Percentiles rank a stretch among this genome's conserved stretches.
These are phyloP conservation scores for Drosophila truncata DNA, from an alignment of 1,140 invertebrate species.

Conservation along the genomic window DNA sequence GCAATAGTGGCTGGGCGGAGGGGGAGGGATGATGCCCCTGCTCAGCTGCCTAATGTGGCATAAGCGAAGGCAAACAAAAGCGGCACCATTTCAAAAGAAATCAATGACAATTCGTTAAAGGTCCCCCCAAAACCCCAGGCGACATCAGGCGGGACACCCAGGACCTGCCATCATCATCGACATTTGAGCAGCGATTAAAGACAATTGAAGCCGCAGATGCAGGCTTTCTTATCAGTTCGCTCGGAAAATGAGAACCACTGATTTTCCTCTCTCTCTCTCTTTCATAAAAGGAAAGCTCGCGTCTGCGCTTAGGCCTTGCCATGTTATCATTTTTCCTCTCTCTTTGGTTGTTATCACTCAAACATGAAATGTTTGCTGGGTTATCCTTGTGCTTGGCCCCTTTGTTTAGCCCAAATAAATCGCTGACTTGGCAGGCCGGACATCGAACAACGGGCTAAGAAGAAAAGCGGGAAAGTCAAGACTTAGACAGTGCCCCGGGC, in stretches of 20 bases:
- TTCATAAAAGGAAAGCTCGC: slow-evolving; percentile 60
- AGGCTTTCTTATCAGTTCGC: slow-evolving; percentile 71
- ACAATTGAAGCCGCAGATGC: slow-evolving; percentile 59
- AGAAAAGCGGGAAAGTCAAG: slow-evolving; percentile 27
- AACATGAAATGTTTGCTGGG: slow-evolving; percentile 59
- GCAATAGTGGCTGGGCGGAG: slow-evolving; percentile 9
- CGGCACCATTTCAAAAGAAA: slow-evolving; percentile 64
- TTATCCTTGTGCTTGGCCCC: slow-evolving; percentile 19
- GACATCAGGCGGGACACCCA: slow-evolving; percentile 5
- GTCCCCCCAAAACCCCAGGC: slow-evolving; percentile 22
- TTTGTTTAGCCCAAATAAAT: slow-evolving; percentile 55
- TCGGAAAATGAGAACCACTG: slow-evolving; percentile 9
- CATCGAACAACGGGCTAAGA: slow-evolving; percentile 9
- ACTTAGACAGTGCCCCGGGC: slow-evolving; percentile 27
- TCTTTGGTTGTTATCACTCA: slow-evolving; percentile 54
- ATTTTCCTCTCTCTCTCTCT: slow-evolving; percentile 8
- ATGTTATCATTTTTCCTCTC: slow-evolving; percentile 50
- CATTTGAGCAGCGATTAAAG: slow-evolving; percentile 64
- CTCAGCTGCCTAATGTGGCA: slow-evolving; percentile 69
- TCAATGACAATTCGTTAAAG: slow-evolving; percentile 81
- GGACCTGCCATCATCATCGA: slow-evolving; percentile 40
- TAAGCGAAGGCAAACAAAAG: slow-evolving; percentile 64
- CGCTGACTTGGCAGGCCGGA: slow-evolving; percentile 56
- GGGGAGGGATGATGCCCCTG: neutral
- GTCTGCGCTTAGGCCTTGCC: slow-evolving; percentile 32